These are phyloP conservation scores for Strigops habroptila DNA, from an alignment of 2,113 vertebrate genomes.

Conservation along the genomic window DNA sequence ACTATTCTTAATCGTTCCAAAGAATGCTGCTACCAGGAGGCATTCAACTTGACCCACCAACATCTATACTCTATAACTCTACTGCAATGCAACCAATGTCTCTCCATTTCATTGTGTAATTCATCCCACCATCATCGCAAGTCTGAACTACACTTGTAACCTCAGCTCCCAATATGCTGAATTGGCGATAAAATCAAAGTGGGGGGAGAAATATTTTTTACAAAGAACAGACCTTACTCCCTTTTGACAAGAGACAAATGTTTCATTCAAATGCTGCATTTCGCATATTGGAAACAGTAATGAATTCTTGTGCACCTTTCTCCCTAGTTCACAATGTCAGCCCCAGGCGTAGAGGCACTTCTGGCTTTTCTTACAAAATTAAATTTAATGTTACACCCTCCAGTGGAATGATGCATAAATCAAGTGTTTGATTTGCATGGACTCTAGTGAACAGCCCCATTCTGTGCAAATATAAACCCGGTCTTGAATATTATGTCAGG, in stretches of 20 bases:
- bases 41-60: background rate
- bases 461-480: constrained; percentile 87
- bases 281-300: constrained; percentile 95
- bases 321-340: constrained; percentile 89
- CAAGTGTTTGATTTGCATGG: constrained; percentile 97
- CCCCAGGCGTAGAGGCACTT: constrained; percentile 73
- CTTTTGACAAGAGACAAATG: constrained; percentile 98
- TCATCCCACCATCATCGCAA: background rate
- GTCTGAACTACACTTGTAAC: background rate
- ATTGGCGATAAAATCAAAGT: constrained; percentile 56
- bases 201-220: constrained; percentile 68
- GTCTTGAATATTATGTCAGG: constrained; percentile 88
- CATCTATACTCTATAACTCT: background rate
- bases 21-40: background rate
- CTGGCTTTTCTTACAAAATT: constrained; percentile 89
- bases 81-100: background rate
- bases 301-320: constrained; percentile 87
- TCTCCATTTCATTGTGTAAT: background rate
- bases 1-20: background rate
- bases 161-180: constrained; percentile 49
- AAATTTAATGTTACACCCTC: constrained; percentile 96
- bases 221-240: constrained; percentile 78
- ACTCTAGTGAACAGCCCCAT: constrained; percentile 80
- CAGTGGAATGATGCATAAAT: constrained; percentile 92
- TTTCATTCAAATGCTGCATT: constrained; percentile 98